phyloP scores from a whole-genome alignment of 2,113 vertebrate genomes.

The Lepus timidus region DNA sequence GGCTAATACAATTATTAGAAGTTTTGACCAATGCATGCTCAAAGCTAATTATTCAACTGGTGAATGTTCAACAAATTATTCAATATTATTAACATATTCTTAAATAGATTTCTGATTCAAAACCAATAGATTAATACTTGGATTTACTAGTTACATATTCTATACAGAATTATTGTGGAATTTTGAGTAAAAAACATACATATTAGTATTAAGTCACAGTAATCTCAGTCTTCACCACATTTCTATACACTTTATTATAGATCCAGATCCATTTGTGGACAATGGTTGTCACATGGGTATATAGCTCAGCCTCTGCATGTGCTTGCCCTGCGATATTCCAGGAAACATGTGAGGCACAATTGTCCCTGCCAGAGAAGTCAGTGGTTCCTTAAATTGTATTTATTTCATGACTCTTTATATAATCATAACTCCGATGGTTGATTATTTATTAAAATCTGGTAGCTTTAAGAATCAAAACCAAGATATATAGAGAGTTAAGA shows the following conservation, averaged over 20 bases:
- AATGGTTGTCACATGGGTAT: rapidly evolving
- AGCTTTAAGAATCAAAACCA: background rate
- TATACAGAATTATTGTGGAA: background rate
- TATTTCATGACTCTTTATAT: background rate
- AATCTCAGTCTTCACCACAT: background rate
- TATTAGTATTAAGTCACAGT: background rate
- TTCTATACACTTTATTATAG: background rate
- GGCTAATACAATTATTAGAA: background rate
- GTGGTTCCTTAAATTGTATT: background rate
- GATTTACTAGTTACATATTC: background rate
- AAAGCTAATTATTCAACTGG: background rate
- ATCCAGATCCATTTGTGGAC: background rate
- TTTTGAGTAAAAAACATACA: background rate
- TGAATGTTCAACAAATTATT: no score
- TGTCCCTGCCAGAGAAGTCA: background rate
- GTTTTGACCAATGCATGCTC: background rate
- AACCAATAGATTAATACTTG: background rate
- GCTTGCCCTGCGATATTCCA: background rate
- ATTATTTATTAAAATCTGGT: background rate
- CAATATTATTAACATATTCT: background rate
- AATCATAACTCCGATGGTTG: background rate
- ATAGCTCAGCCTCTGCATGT: rapidly evolving
- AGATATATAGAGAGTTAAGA: background rate
- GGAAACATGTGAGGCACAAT: no score
- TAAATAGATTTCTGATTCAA: background rate